Evolutionary conservation across 2,113 vertebrate species (phyloP), one percentile per base, ranked within the genome.

Genomic region (Laticauda colubrina): DNA sequence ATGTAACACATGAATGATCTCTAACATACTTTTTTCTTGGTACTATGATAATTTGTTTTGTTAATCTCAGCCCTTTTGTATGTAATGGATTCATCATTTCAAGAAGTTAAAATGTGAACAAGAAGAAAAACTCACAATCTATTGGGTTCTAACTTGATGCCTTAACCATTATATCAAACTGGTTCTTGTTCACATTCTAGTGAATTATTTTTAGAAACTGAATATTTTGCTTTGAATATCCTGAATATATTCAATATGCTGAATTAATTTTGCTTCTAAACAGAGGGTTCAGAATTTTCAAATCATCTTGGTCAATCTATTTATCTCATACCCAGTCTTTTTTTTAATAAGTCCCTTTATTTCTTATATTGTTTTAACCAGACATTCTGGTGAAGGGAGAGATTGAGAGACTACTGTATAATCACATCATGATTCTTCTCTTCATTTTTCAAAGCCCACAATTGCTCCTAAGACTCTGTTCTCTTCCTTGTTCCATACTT

Each of bases 11-110:
- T 51, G 11, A 45, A 59, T 23, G 51, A 29, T 26, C 43, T 7
- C 90, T 81, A 54, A 43, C n/a, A 92, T 8, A n/a, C 81, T 26
- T 18, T 43, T 89, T 45, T 57, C 95, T 87, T 55, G 55, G 94
- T 96, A 92, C 59, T 90, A 95, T 95, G 34, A 93, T 95, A 93
- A 93, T 95, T 95, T 93, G 85, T 95, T 95, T 93, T 93, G 96
- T 94, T 94, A 94, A 94, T 96, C 96, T 96, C 92, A 93, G 93
- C 90, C 91, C 85, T 95, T 90, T 89, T 94, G 95, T 57, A 93
- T 26, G 90, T 94, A 96, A 97, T 93, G 91, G 92, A 92, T 96
- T 96, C 93, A 96, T 96, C 93, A 92, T 96, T 94, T 95, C 61
- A 95, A 91, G 96, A 90, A 97, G 94, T 95, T 69, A 69, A 29